Evolutionary conservation across 2,113 vertebrate species (phyloP).

Genomic region (Cynoglossus semilaevis): DNA sequence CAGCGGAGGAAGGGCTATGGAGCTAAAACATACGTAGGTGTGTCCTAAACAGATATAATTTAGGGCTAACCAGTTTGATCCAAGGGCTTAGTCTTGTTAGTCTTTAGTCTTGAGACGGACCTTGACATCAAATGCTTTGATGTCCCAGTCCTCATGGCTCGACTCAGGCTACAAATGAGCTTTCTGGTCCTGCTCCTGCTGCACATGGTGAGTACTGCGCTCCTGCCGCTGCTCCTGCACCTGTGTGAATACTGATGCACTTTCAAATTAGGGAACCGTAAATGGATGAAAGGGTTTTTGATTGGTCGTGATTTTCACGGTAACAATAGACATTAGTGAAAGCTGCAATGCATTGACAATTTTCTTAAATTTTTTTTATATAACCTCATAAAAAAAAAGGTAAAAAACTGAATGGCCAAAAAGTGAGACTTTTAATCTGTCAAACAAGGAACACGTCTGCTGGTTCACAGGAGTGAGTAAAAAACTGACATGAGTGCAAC

Average conservation of each 20-base stretch:
- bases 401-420: too few species aligned
- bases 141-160: conserved; percentile 24
- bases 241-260: neutral
- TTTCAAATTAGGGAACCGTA: neutral
- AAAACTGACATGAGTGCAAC: too few species aligned
- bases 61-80: neutral
- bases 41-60: conserved; percentile 3
- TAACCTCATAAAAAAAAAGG: too few species aligned
- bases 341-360: too few species aligned
- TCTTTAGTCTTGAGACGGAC: neutral
- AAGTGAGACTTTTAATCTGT: too few species aligned
- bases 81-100: neutral
- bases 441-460: too few species aligned
- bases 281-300: too few species aligned
- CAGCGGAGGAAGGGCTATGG: too few species aligned
- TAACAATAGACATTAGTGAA: too few species aligned
- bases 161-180: conserved; percentile 8
- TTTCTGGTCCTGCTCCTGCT: conserved; percentile 39
- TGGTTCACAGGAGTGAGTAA: too few species aligned
- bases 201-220: conserved; percentile 45
- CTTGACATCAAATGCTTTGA: neutral
- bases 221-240: neutral
- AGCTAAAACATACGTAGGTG: conserved; percentile 4
- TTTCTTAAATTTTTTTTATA: too few species aligned
- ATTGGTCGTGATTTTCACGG: too few species aligned